Evolutionary conservation across 2,797 vertebrate genomes (phyloP).

Genomic region (Diplodus sargus): DNA sequence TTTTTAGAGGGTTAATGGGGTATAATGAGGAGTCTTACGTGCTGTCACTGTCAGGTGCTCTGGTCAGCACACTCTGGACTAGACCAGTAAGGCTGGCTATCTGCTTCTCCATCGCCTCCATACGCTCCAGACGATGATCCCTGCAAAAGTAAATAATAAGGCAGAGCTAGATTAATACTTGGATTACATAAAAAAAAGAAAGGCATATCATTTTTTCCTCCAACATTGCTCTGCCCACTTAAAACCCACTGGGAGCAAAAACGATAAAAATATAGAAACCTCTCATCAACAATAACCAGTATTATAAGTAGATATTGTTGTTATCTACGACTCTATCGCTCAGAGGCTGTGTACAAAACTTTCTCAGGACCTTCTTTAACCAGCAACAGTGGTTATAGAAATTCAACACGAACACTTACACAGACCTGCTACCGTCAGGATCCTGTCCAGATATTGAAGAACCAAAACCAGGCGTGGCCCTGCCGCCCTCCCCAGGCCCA

Average conservation of each 20-base stretch:
- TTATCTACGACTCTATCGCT: background rate
- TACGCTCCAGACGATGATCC: conserved; percentile 90
- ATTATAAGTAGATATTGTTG: background rate
- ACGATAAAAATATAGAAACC: background rate
- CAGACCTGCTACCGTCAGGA: conserved; percentile 90
- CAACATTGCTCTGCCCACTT: background rate
- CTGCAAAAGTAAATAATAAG: conserved; percentile 38
- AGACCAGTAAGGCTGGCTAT: conserved; percentile 98
- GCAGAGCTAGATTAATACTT: background rate
- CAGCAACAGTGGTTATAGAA: background rate
- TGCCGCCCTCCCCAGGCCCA: conserved; percentile 79
- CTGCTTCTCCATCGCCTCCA: conserved; percentile 99
- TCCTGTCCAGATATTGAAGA: conserved; percentile 90
- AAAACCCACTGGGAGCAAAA: background rate
- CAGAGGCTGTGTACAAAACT: background rate
- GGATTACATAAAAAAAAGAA: background rate
- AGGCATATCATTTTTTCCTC: background rate
- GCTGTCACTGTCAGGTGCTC: conserved; percentile 94
- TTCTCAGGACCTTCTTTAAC: background rate
- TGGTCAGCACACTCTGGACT: conserved; percentile 95
- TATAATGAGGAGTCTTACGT: conserved; percentile 83
- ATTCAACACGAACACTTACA: conserved; percentile 16
- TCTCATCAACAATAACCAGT: background rate
- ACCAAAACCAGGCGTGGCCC: conserved; percentile 87
- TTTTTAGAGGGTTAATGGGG: conserved; percentile 52